Evolutionary conservation across 2,797 vertebrate species (phyloP).

Genomic region (Pitangus sulphuratus): DNA sequence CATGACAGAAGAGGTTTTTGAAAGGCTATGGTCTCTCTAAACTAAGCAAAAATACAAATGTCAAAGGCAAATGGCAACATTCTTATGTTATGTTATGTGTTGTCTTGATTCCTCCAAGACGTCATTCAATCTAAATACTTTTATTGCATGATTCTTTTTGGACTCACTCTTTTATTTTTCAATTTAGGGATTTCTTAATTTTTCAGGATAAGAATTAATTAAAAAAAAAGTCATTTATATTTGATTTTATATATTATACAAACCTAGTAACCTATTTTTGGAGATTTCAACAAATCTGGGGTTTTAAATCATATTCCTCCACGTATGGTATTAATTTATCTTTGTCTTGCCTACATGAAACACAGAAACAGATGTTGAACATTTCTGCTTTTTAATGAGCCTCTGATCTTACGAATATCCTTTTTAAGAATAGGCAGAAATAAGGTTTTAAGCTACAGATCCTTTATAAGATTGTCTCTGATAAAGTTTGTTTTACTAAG

Average conservation of each 20-base stretch:
- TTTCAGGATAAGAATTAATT: neutral
- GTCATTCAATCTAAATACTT: neutral
- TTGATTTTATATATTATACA: conserved; percentile 71
- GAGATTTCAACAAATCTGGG: conserved; percentile 66
- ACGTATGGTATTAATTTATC: conserved; percentile 74
- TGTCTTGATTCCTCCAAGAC: neutral
- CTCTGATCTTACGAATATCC: conserved; percentile 69
- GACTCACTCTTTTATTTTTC: neutral
- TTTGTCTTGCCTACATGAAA: conserved; percentile 71
- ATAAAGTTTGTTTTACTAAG: conserved; percentile 66
- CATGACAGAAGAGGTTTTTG: neutral
- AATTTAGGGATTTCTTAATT: conserved; percentile 31
- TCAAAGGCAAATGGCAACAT: neutral
- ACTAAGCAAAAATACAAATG: neutral
- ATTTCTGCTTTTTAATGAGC: conserved; percentile 71
- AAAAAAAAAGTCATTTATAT: conserved; percentile 11
- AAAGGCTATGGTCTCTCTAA: neutral
- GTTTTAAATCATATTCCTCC: conserved; percentile 68
- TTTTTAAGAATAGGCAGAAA: conserved; percentile 62
- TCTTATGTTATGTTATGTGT: neutral
- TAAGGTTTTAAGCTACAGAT: conserved; percentile 69
- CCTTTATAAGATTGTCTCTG: conserved; percentile 64
- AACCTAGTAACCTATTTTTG: conserved; percentile 67
- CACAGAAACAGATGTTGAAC: conserved; percentile 77
- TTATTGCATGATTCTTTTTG: neutral